Base-by-base conservation (phyloP, 2,888 invertebrate species). In the Orgyia antiqua region DNA sequence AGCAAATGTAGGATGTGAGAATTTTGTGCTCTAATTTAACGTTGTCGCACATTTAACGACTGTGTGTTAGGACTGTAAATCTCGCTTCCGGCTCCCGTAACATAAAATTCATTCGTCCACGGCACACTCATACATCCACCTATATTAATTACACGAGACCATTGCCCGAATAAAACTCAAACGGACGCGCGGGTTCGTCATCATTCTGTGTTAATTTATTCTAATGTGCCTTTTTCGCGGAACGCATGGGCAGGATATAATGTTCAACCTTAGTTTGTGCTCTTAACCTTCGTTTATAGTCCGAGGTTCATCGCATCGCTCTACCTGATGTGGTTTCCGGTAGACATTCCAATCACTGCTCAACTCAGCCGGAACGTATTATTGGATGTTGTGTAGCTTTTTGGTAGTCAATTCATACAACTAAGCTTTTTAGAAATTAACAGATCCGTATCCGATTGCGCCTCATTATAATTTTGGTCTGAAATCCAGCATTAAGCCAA, bases 311-410 rank as follows among this genome's bases (percentile, higher is more conserved):
- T 56, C 53, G 61, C 54, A 61, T 60, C 48, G 60, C 47, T 62
- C 64, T 77, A 78, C 80, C 77, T 79, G 77, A 54, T 58, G 65
- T 62, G 66, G 70, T 75, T 77, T 82, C 79, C 82, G 78, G 70
- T 64, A 66, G 53, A 57, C 72, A 76, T 76, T 69, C 76, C 74
- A 45, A 56, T 42, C 58, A 53, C 51, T 54, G 51, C 50, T 43
- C 46, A 42, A 39, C 18, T 44, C 41, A 42, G 31, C 36, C 37
- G 35, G 33, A 43, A 46, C 43, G 24, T 48, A 39, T 36, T 46
- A 52, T 48, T 43, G 39, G 40, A 29, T 15, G 6, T n/a, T n/a
- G n/a, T n/a, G n/a, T n/a, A n/a, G n/a, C n/a, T n/a, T n/a, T n/a
- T n/a, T n/a, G n/a, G n/a, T n/a, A 3, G 41, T 44, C 36, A 33